Evolutionary conservation across 2,113 vertebrate species (phyloP).

Genomic region (Thymallus thymallus): DNA sequence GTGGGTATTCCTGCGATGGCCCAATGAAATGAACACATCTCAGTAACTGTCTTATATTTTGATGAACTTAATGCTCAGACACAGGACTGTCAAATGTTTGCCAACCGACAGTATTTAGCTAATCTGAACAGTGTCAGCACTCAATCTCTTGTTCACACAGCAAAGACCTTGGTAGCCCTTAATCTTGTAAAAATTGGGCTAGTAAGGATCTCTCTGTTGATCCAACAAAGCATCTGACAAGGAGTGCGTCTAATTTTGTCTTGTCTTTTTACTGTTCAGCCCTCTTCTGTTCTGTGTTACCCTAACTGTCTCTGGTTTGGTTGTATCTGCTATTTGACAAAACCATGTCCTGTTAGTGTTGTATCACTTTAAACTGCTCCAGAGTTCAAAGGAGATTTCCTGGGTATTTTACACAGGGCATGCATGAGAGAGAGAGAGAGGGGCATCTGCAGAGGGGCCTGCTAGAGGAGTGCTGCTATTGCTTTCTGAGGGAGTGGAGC

Average conservation of each 20-base stretch:
- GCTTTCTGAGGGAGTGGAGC: constrained; percentile 27
- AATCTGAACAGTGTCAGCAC: no score
- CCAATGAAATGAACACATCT: no score
- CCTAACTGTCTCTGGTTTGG: no score
- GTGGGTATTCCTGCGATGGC: no score
- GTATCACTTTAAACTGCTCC: constrained; percentile 27
- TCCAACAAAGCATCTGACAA: neutral
- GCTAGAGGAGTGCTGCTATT: constrained; percentile 40
- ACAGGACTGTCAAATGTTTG: no score
- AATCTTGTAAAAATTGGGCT: no score
- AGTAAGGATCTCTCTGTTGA: no score
- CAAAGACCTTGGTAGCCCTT: no score
- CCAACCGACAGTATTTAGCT: no score
- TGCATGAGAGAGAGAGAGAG: constrained; percentile 55
- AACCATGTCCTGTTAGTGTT: constrained; percentile 4
- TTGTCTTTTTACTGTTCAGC: neutral
- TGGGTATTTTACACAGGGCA: constrained; percentile 54
- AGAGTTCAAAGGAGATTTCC: constrained; percentile 52
- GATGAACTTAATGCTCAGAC: no score
- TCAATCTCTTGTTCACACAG: no score
- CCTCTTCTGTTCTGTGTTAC: neutral
- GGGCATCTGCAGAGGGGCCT: constrained; percentile 57
- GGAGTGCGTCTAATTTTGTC: neutral
- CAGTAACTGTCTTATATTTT: no score
- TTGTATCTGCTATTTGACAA: neutral